Percentiles rank a stretch among this genome's conserved stretches.
phyloP scores from a whole-genome alignment of 2,113 vertebrate genomes.

The Nibea albiflora region DNA sequence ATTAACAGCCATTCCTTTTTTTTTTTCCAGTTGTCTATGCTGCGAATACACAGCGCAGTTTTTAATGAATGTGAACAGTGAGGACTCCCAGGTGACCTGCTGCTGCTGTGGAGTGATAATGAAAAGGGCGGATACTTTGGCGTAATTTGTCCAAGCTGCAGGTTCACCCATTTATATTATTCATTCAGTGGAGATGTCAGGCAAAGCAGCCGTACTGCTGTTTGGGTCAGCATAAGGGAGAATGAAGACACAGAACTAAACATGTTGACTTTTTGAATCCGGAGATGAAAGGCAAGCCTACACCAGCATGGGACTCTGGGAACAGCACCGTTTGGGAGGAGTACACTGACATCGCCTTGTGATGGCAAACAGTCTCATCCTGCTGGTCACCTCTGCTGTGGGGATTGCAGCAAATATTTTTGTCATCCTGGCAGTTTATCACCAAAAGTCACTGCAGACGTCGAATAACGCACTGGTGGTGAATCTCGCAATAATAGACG shows the following conservation, averaged over 20 bases:
- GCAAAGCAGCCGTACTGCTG: not conserved
- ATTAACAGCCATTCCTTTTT: conserved; percentile 53
- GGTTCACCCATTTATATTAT: conserved; percentile 34
- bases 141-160: conserved; percentile 54
- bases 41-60: conserved; percentile 65
- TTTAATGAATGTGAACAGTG: conserved; percentile 73
- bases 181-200: conserved; percentile 27
- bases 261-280: conserved; percentile 53
- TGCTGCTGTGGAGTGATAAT: conserved; percentile 79
- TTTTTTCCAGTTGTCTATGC: conserved; percentile 31
- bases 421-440: conserved; percentile 79
- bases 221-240: not conserved
- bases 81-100: conserved; percentile 74
- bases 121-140: conserved; percentile 76
- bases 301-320: conserved; percentile 40
- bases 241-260: conserved; percentile 23
- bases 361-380: conserved; percentile 69
- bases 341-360: conserved; percentile 52
- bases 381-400: conserved; percentile 72
- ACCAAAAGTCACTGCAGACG: conserved; percentile 79
- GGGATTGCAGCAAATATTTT: conserved; percentile 82
- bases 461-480: conserved; percentile 82
- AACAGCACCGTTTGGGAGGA: conserved; percentile 64
- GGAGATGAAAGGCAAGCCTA: conserved; percentile 66
- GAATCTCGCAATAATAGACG: conserved; percentile 80